Base-by-base conservation (phyloP, 2,113 vertebrate species). In the Ophthalmolycus amberensis region DNA sequence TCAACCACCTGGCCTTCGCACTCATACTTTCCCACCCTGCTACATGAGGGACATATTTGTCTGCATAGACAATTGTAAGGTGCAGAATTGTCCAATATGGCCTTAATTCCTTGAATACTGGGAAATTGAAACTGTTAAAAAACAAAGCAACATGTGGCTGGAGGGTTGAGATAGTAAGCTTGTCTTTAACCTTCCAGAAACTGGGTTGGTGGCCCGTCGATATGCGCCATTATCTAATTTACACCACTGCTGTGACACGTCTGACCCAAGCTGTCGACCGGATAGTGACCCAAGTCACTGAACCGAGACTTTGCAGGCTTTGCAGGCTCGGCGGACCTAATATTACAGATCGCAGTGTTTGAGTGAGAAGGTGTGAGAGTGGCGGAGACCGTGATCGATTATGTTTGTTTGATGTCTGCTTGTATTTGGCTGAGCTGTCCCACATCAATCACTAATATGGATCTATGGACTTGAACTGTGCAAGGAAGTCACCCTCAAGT, bases 351-450 rank as follows among this genome's bases (percentile, higher is more conserved):
- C 70, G 29, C 22, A 29, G 58, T 14, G 29, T 64, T n/a, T 44
- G 14, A 73, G 40, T 27, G 68, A 74, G 50, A 42, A 42, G 8
- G 3, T 15, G 52, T 37, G 66, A 79, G 63, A 46, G 29, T 14
- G 16, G 73, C 59, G 63, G 40, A 73, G 56, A 37, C 76, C 74
- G 63, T 84, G 80, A 88, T 79, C 71, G 67, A 89, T 84, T 74
- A 9, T 7, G 46, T 81, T 88, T 70, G 72, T 42, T 25, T 25
- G 25, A 25, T 78, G 25, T 72, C 72, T 22, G n/a, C 12, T 14
- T 80, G 68, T 74, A 10, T 87, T 76, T 75, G 79, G 38, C 74
- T 52, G n/a, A 3, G 66, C 69, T 58, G 79, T 44, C 27, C 42
- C 20, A 22, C 52, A 82, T 83, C 65, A 72, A 62, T 88, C 88